Evolutionary conservation across 2,797 vertebrate genomes (phyloP), one percentile per base, ranked within the genome.

Genomic region (Acanthopagrus latus): DNA sequence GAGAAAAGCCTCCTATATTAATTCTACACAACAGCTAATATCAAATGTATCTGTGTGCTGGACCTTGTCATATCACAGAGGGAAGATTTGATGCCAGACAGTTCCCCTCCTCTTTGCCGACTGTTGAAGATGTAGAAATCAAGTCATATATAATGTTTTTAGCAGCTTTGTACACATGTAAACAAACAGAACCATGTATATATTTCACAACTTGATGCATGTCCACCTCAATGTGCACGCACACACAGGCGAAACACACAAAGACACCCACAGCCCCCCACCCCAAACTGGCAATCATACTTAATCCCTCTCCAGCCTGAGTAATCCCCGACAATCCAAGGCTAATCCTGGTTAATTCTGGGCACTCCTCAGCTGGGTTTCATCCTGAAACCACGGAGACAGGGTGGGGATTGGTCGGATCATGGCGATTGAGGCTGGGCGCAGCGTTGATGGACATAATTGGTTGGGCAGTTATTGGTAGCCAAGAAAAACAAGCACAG

Each of bases 291-390:
- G 93, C 94, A 95, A 92, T 94, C 93, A 92, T 82, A 78, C 85
- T 74, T 93, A 95, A 94, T 95, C 94, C 92, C 87, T 86, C 92
- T 94, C 93, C 91, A 94, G 91, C 87, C 89, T 83, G 90, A 89
- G 93, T 95, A 95, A 95, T 95, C 93, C 92, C 81, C 7, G 75
- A 86, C 93, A 93, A 93, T 95, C 91, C 91, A 25, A 79, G 78
- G 89, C 91, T 95, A 95, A 95, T 95, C 93, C 94, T 86, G 90
- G 91, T 93, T 95, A 94, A 95, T 94, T 94, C 94, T 89, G 92
- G 90, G 88, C 89, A 89, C 91, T 93, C 91, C 92, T 91, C 91
- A 82, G 84, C 87, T 92, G 90, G 89, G 91, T 92, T 89, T 94
- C 91, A 93, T 91, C 92, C 90, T 91, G 87, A 88, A 91, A 91